Percentiles rank a stretch among this genome's conserved stretches.
Conservation (phyloP, 2,797 vertebrate genomes). For the Ibycter americanus region DNA sequence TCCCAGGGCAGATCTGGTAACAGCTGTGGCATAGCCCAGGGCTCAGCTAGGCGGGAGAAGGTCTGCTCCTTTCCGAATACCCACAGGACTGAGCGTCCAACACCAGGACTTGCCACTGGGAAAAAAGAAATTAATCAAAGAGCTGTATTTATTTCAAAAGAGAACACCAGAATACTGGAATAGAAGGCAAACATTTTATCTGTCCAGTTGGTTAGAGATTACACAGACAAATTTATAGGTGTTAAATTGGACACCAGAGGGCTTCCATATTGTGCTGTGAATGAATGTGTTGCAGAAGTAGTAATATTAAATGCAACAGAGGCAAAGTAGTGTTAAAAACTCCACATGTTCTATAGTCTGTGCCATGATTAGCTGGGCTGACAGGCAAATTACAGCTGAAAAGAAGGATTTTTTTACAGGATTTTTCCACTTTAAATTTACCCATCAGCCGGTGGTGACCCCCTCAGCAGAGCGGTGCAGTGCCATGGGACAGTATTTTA, state of each 20-base stretch:
- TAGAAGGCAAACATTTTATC: slow-evolving; percentile 26
- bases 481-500: neutral
- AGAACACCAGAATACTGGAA: neutral
- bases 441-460: neutral
- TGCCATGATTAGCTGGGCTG: neutral
- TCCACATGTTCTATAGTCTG: neutral
- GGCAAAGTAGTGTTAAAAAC: neutral
- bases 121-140: neutral
- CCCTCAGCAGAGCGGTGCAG: neutral
- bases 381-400: neutral
- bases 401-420: neutral
- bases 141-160: neutral
- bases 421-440: neutral
- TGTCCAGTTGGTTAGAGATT: slow-evolving; percentile 22
- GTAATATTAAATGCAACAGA: neutral
- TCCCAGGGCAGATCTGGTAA: neutral
- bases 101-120: neutral
- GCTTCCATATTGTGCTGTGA: slow-evolving; percentile 31
- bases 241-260: slow-evolving; percentile 38
- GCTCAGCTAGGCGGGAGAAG: neutral
- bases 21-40: neutral
- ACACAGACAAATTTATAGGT: slow-evolving; percentile 34
- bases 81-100: neutral
- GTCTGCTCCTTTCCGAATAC: neutral
- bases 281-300: neutral